Percentiles rank a stretch among this genome's conserved stretches.
These are phyloP conservation scores for Heteronetta atricapilla DNA, from an alignment of 2,113 vertebrate genomes.

Conservation along the genomic window DNA sequence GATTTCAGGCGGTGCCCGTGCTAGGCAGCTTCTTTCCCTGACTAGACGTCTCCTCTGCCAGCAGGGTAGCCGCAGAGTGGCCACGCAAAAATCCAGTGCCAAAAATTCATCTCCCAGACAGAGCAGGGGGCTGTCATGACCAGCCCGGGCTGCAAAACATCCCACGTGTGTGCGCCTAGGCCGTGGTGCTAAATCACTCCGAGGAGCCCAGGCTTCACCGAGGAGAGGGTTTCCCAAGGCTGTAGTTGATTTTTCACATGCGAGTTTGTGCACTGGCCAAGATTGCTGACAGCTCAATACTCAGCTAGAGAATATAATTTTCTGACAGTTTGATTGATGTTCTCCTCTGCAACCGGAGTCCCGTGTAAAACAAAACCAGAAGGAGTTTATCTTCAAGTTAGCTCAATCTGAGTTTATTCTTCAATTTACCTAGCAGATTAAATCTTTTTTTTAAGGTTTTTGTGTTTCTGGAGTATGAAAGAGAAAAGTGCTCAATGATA, in stretches of 20 bases:
- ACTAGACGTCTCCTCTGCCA: neutral
- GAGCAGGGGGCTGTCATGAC: neutral
- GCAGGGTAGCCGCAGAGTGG: neutral
- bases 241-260: conserved; percentile 9
- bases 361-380: neutral
- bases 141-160: neutral
- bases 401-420: neutral
- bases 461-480: neutral
- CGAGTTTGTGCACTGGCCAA: neutral
- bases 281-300: conserved; percentile 46
- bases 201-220: neutral
- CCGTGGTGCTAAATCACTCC: neutral
- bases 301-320: conserved; percentile 41
- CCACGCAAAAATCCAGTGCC: neutral
- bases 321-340: conserved; percentile 57
- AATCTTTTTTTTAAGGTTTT: neutral
- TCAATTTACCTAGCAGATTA: neutral
- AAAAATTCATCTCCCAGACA: neutral
- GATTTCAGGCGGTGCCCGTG: neutral
- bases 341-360: neutral
- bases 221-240: neutral
- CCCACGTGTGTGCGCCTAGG: neutral
- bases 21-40: neutral
- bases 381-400: conserved; percentile 18
- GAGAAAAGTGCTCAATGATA: neutral